Conservation (phyloP, 1,140 invertebrate genomes). For the Colletes gigas region DNA sequence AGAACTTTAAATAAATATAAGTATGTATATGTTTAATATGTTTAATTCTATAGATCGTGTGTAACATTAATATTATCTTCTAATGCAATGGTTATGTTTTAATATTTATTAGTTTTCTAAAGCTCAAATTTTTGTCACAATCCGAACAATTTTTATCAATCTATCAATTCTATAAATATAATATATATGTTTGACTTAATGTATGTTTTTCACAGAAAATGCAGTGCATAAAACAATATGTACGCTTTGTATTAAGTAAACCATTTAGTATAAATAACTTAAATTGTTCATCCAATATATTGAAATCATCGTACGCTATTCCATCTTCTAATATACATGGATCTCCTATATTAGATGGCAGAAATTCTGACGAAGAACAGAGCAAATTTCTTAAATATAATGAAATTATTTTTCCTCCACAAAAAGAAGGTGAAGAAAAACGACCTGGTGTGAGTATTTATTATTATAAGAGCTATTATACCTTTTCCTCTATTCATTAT, state of each 20-base stretch:
- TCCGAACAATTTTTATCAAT: background rate
- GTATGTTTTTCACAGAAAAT: constrained; percentile 46
- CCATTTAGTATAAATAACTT: background rate
- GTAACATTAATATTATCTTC: background rate
- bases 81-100: constrained; percentile 6
- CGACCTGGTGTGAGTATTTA: constrained; percentile 89
- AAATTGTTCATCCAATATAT: background rate
- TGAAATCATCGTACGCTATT: constrained; percentile 4
- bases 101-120: background rate
- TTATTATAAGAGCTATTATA: constrained; percentile 23
- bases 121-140: background rate
- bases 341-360: constrained; percentile 2
- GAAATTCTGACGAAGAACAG: fast-evolving
- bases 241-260: constrained; percentile 7
- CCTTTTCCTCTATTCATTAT: background rate
- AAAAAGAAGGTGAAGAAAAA: constrained; percentile 86
- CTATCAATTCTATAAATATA: background rate
- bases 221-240: constrained; percentile 34
- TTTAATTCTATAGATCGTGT: background rate
- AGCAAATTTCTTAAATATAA: constrained; percentile 83
- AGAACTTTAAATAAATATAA: background rate
- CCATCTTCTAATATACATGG: constrained; percentile 21
- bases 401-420: constrained; percentile 89
- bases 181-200: background rate
- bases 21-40: background rate